Evolutionary conservation across 2,888 invertebrate genomes (phyloP).

Genomic region (Hedychridium roseum): DNA sequence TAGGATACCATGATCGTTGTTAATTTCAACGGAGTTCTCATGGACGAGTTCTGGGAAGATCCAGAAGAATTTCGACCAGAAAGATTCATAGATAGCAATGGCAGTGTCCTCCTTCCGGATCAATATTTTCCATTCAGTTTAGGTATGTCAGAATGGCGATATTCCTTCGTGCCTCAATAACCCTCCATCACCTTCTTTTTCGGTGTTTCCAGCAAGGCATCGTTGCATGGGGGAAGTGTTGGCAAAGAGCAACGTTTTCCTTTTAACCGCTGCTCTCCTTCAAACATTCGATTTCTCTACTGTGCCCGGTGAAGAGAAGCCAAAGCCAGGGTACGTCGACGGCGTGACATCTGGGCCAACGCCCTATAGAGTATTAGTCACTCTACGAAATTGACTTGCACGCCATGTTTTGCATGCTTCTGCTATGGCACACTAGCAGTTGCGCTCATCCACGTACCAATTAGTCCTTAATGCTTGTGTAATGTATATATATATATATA

Average conservation of each 20-base stretch:
- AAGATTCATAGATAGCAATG: slow-evolving; percentile 73
- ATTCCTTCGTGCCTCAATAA: background rate
- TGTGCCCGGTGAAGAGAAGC: slow-evolving; percentile 71
- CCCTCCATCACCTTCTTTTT: background rate
- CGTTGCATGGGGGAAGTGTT: slow-evolving; percentile 85
- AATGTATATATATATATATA: slow-evolving; percentile 19
- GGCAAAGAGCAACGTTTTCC: slow-evolving; percentile 80
- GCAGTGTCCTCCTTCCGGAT: slow-evolving; percentile 70
- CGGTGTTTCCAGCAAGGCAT: slow-evolving; percentile 67
- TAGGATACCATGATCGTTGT: slow-evolving; percentile 83
- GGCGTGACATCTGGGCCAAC: slow-evolving; percentile 81
- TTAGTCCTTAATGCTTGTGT: slow-evolving; percentile 25
- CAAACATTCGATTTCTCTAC: slow-evolving; percentile 77
- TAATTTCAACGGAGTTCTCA: slow-evolving; percentile 77
- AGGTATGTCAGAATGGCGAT: too few species aligned
- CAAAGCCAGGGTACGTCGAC: slow-evolving; percentile 72
- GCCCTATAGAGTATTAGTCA: slow-evolving; percentile 75
- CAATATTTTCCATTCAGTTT: slow-evolving; percentile 81
- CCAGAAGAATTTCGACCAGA: slow-evolving; percentile 79
- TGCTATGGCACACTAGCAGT: background rate
- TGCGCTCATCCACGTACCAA: slow-evolving; percentile 12
- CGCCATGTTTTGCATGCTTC: background rate
- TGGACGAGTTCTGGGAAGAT: slow-evolving; percentile 75
- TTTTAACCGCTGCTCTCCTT: slow-evolving; percentile 77
- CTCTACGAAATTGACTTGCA: slow-evolving; percentile 48